Evolutionary conservation across 2,797 vertebrate genomes (phyloP).

Genomic region (Ctenopoma kingsleyae): DNA sequence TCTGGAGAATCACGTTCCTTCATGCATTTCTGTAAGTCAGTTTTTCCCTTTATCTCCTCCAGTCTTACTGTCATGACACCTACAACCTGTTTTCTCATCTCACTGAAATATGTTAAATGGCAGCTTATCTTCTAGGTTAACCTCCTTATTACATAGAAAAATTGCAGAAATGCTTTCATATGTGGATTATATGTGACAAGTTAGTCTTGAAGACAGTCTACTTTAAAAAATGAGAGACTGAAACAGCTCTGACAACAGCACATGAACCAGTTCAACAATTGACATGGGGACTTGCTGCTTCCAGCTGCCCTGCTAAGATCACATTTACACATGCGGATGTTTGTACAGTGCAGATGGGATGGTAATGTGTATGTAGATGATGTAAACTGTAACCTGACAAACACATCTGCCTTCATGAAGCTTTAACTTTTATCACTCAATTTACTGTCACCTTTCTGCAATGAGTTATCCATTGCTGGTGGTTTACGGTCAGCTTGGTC

Average conservation of each 20-base stretch:
- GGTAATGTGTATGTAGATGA: neutral
- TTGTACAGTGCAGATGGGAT: slow-evolving; percentile 22
- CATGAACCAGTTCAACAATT: slow-evolving; percentile 10
- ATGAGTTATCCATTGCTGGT: slow-evolving; percentile 2
- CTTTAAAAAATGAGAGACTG: neutral
- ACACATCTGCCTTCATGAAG: slow-evolving; percentile 27
- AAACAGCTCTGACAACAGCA: slow-evolving; percentile 8
- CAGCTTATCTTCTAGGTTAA: slow-evolving; percentile 8
- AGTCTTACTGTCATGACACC: slow-evolving; percentile 9
- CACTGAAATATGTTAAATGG: neutral
- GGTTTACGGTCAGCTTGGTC: slow-evolving; percentile 7
- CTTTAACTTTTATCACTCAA: slow-evolving; percentile 1
- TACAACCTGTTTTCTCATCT: neutral
- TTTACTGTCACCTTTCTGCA: neutral
- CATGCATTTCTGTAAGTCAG: neutral
- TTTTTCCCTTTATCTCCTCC: neutral
- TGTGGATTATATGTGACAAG: neutral
- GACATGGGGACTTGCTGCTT: neutral
- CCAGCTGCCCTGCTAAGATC: slow-evolving; percentile 5
- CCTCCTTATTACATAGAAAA: neutral
- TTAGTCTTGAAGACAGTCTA: no score
- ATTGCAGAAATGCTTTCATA: slow-evolving; percentile 9
- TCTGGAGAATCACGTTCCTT: neutral
- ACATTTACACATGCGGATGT: slow-evolving; percentile 8
- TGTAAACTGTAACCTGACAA: slow-evolving; percentile 16